A percentile compares a stretch with the other conserved stretches of the same genome.
These are phyloP conservation scores for Pelosia muscerda DNA, from an alignment of 2,888 invertebrate genomes.

Conservation along the genomic window DNA sequence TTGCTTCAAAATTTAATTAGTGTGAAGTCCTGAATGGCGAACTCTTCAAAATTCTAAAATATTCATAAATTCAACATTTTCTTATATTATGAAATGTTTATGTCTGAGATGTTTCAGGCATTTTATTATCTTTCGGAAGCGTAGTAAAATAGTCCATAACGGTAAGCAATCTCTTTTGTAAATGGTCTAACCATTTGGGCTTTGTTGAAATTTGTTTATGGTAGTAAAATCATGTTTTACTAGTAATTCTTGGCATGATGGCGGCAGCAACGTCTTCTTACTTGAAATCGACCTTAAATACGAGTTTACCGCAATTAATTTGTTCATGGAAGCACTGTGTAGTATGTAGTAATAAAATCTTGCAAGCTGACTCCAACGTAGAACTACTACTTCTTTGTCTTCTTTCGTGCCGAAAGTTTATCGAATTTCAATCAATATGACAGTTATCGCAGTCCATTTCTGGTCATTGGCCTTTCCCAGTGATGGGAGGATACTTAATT, in stretches of 20 bases:
- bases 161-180: conserved; percentile 10
- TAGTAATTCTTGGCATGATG: neutral
- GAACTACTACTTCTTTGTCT: too few relatives aligned
- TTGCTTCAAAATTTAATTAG: conserved; percentile 3
- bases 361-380: too few relatives aligned
- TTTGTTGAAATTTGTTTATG: conserved; percentile 6
- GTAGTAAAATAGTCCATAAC: conserved; percentile 14
- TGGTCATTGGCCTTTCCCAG: too few relatives aligned
- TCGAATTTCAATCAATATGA: too few relatives aligned
- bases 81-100: conserved; percentile 17
- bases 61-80: conserved; percentile 12
- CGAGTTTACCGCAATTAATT: neutral
- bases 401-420: too few relatives aligned
- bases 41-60: conserved; percentile 9
- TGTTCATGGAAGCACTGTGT: neutral
- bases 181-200: neutral
- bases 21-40: neutral
- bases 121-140: conserved; percentile 14
- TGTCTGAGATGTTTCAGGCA: conserved; percentile 10
- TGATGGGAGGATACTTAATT: too few relatives aligned
- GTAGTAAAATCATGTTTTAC: neutral
- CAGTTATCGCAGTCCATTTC: too few relatives aligned
- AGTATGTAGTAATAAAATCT: too few relatives aligned
- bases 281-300: neutral
- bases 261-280: neutral